A percentile compares a stretch with the other conserved stretches of the same genome.
Evolutionary conservation across 2,888 invertebrate genomes (phyloP).

Genomic region (Pachydiplax longipennis): DNA sequence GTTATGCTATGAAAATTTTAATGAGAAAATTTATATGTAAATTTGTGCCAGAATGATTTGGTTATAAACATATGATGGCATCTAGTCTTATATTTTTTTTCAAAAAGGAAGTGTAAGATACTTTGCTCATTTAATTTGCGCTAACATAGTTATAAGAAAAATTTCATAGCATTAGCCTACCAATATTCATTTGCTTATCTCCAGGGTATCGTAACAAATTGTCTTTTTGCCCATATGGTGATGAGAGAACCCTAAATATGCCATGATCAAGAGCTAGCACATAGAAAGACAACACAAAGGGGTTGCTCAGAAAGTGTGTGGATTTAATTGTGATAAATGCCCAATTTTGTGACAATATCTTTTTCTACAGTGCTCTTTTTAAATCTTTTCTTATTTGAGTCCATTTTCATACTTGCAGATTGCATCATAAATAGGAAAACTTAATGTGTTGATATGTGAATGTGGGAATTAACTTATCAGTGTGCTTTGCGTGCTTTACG

Average conservation of each 20-base stretch:
- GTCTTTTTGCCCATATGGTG: slow-evolving; percentile 21
- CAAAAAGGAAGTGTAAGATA: slow-evolving; percentile 34
- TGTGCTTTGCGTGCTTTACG: slow-evolving; percentile 38
- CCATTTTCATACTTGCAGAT: slow-evolving; percentile 38
- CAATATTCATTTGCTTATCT: slow-evolving; percentile 15
- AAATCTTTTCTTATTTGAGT: slow-evolving; percentile 36
- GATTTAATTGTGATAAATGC: slow-evolving; percentile 44
- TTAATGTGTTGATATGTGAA: slow-evolving; percentile 18
- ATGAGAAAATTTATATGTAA: slow-evolving; percentile 5
- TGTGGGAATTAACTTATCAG: slow-evolving; percentile 35
- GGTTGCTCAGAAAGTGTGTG: slow-evolving; percentile 43
- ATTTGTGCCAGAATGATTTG: slow-evolving; percentile 14
- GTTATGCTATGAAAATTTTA: slow-evolving; percentile 15
- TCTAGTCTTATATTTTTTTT: slow-evolving; percentile 37
- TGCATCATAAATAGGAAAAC: slow-evolving; percentile 10
- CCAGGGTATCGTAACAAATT: slow-evolving; percentile 16
- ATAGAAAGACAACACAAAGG: slow-evolving; percentile 39
- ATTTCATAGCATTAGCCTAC: slow-evolving; percentile 10
- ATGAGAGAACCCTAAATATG: slow-evolving; percentile 29
- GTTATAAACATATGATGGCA: slow-evolving; percentile 32
- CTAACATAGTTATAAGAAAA: slow-evolving; percentile 27
- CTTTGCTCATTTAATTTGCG: slow-evolving; percentile 40
- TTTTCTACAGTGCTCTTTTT: slow-evolving; percentile 44
- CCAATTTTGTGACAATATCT: slow-evolving; percentile 44
- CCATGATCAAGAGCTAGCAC: slow-evolving; percentile 31